These are phyloP conservation scores for Drosophila melanosoma DNA, from an alignment of 2,888 invertebrate species.

Conservation along the genomic window DNA sequence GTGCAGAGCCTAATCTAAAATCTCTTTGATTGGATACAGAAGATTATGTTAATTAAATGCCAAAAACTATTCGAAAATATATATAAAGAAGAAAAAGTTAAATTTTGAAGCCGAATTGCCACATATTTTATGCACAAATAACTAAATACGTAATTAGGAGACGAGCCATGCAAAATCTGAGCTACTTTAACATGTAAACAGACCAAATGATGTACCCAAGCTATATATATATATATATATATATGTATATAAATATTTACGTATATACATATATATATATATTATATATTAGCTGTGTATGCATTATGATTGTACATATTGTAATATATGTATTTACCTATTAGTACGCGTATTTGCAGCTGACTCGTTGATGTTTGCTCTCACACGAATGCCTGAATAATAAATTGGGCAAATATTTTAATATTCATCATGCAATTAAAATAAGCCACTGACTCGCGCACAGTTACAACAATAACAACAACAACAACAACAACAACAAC, in stretches of 20 bases:
- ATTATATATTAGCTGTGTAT: constrained; percentile 9
- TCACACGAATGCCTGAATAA: constrained; percentile 76
- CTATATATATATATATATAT: constrained; percentile 8
- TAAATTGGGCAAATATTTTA: constrained; percentile 82
- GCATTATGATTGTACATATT: background rate
- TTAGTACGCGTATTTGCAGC: constrained; percentile 3
- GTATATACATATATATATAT: constrained; percentile 11
- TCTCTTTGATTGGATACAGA: constrained; percentile 26
- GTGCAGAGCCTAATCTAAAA: background rate
- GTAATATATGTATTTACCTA: background rate
- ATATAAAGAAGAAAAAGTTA: constrained; percentile 8
- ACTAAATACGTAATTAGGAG: constrained; percentile 64
- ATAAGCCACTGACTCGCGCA: constrained; percentile 66
- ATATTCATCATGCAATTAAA: constrained; percentile 84
- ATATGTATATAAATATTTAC: constrained; percentile 5
- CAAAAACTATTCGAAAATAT: constrained; percentile 41
- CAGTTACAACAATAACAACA: constrained; percentile 19
- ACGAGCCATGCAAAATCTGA: constrained; percentile 32
- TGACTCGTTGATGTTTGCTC: constrained; percentile 56
- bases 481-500: background rate
- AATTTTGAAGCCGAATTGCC: constrained; percentile 31
- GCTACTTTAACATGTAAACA: constrained; percentile 59
- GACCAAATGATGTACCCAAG: constrained; percentile 33
- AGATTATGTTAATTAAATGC: constrained; percentile 62
- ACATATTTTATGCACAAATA: constrained; percentile 68